Conservation (phyloP, 2,888 invertebrate genomes). For the Eupithecia subfuscata region DNA sequence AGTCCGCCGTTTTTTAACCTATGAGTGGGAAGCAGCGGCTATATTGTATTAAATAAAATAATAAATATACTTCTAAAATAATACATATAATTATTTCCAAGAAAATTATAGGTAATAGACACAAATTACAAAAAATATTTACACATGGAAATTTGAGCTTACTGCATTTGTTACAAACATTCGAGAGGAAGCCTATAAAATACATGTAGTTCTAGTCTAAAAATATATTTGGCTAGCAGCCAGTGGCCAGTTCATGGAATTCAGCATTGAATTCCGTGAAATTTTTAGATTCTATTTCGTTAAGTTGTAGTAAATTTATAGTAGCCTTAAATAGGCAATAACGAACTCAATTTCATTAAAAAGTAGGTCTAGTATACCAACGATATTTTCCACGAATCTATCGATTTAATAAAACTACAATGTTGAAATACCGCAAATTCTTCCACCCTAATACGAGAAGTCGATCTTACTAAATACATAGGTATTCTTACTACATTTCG, state of each 20-base stretch:
- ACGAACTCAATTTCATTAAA: background rate
- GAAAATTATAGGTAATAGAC: too few species aligned
- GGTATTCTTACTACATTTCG: constrained; percentile 64
- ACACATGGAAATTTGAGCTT: background rate
- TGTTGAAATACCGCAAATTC: constrained; percentile 68
- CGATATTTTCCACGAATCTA: background rate
- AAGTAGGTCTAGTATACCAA: background rate
- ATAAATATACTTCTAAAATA: background rate
- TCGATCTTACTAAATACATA: constrained; percentile 66
- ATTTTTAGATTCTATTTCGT: background rate
- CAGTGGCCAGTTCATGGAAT: background rate
- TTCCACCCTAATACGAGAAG: constrained; percentile 62
- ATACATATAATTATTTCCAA: too few species aligned
- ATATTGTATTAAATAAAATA: constrained; percentile 14
- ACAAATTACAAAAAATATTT: background rate
- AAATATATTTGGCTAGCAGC: background rate
- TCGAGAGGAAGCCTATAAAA: background rate
- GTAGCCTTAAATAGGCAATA: background rate
- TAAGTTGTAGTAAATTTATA: background rate
- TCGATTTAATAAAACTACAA: constrained; percentile 50
- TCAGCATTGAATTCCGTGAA: background rate
- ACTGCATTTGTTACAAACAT: background rate
- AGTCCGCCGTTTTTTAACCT: constrained; percentile 46
- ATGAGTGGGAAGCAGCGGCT: constrained; percentile 21
- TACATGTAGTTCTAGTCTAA: background rate